Evolutionary conservation across 1,140 invertebrate genomes (phyloP), one percentile per base, ranked within the genome.

Genomic region (Heliothis virescens): DNA sequence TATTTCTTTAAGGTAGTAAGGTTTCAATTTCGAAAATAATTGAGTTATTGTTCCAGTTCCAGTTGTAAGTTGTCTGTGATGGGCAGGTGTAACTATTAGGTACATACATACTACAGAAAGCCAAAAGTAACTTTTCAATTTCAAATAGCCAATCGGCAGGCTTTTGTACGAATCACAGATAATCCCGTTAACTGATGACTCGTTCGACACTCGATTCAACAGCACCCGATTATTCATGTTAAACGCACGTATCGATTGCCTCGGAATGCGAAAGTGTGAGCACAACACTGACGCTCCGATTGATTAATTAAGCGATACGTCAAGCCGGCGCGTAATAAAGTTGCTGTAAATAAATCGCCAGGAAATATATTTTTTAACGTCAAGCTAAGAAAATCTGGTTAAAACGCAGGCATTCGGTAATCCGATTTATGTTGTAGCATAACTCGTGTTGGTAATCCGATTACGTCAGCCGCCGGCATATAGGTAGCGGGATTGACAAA

Each of bases 271-370:
- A 21, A 67, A 74, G 57, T n/a, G n/a, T 75, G 57, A 47, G 57
- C 57, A 3, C 55, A 60, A 62, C 57, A 75, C 72, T 60, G 57
- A 16, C 41, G 21, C 7, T 21, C 18, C 72, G 13, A 67, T 26
- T 78, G 75, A 78, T 78, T 69, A 78, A 78, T 78, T 69, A 67
- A 26, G 62, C 75, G 63, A 78, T 78, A 78, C 34, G 63, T 67
- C 75, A 67, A 57, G 75, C 63, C 62, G 15, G n/a, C 29, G 52
- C 52, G 29, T 67, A 69, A 78, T 78, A 78, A 78, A 78, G 26
- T 78, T 78, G 74, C 63, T 62, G 50, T 12, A 67, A 59, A 78
- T 78, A 78, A 69, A 78, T 78, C 34, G 63, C 18, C 15, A 10
- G 16, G 62, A 50, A 78, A 78, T 67, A 26, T 60, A 74, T 62